phyloP scores from a whole-genome alignment of 1,140 invertebrate genomes.

The Magallana angulata region DNA sequence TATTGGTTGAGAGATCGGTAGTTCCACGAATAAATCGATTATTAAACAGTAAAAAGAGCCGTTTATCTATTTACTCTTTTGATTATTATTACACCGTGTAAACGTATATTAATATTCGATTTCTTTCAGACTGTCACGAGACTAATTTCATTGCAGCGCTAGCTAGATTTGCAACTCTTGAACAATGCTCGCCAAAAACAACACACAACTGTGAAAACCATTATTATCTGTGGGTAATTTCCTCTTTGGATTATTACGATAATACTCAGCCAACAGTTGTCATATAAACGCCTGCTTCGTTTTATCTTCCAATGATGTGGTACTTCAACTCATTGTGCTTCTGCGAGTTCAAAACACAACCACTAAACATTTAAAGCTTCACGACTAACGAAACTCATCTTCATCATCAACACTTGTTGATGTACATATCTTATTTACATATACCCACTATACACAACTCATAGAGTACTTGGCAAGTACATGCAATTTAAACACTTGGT shows the following conservation, averaged over 20 bases:
- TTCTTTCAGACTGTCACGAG: no score
- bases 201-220: conserved; percentile 10
- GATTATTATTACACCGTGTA: not conserved
- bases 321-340: not conserved
- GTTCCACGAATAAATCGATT: not conserved
- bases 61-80: not conserved
- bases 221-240: not conserved
- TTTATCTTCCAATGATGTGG: not conserved
- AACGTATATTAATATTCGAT: not conserved
- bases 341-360: not conserved
- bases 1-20: not conserved
- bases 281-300: not conserved
- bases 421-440: no score
- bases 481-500: no score
- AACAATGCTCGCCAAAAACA: not conserved
- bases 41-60: not conserved
- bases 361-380: not conserved
- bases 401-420: no score
- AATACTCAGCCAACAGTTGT: conserved; percentile 1
- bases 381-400: not conserved
- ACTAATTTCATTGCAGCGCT: no score
- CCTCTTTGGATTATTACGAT: not conserved
- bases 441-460: no score
- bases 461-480: no score
- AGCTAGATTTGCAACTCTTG: not conserved